Evolutionary conservation across 2,113 vertebrate species (phyloP).

Genomic region (Notechis scutatus): DNA sequence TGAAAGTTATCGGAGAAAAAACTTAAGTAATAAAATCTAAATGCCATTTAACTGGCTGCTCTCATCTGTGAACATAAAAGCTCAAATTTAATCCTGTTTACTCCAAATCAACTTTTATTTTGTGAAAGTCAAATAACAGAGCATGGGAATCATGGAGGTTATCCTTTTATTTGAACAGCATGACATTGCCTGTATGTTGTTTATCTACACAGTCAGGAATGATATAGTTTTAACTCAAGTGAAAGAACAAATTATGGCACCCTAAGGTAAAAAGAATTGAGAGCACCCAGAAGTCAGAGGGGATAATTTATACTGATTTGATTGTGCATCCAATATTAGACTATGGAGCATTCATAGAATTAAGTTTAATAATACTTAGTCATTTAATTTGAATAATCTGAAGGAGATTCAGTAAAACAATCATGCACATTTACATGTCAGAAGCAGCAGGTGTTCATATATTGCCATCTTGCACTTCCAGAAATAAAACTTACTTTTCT

Average conservation of each 20-base stretch:
- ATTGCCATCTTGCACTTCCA: background rate
- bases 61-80: conserved; percentile 15
- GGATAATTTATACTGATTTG: conserved; percentile 40
- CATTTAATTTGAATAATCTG: conserved; percentile 26
- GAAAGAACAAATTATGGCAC: conserved; percentile 46
- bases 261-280: conserved; percentile 48
- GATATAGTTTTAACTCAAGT: conserved; percentile 30
- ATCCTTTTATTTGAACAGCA: conserved; percentile 46
- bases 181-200: conserved; percentile 33
- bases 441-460: background rate
- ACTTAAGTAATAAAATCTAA: background rate
- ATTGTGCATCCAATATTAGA: conserved; percentile 43
- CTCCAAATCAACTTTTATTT: conserved; percentile 26
- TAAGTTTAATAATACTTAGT: conserved; percentile 12
- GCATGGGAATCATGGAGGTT: conserved; percentile 34
- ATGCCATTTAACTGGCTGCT: conserved; percentile 13
- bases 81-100: conserved; percentile 37
- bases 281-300: conserved; percentile 13
- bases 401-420: conserved; percentile 6
- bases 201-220: conserved; percentile 53
- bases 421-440: background rate
- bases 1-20: conserved; percentile 2
- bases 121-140: conserved; percentile 43
- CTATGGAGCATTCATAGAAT: conserved; percentile 17
- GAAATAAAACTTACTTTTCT: background rate